Evolutionary conservation across 2,113 vertebrate genomes (phyloP).

Genomic region (Megaleporinus macrocephalus): DNA sequence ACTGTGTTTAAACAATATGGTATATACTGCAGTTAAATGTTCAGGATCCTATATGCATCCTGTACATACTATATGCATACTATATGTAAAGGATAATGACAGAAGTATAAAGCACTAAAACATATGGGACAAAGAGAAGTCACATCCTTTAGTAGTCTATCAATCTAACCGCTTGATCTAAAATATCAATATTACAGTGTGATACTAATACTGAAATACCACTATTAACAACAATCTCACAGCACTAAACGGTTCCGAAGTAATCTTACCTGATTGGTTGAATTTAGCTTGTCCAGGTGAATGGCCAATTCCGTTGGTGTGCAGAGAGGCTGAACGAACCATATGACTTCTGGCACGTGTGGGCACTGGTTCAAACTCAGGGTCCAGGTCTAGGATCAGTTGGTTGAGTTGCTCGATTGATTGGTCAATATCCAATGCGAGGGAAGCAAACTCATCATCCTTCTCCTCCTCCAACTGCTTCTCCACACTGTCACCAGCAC

Average conservation of each 20-base stretch:
- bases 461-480: constrained; percentile 27
- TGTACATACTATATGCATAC: too few species aligned
- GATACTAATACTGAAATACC: too few species aligned
- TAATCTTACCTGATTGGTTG: constrained; percentile 77
- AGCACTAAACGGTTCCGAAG: neutral
- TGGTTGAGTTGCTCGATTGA: constrained; percentile 96
- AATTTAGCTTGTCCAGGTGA: constrained; percentile 49
- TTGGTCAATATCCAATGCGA: constrained; percentile 90
- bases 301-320: constrained; percentile 68
- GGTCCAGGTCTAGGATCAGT: constrained; percentile 93
- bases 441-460: constrained; percentile 71
- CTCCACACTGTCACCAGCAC: constrained; percentile 1
- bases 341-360: constrained; percentile 72
- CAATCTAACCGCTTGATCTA: too few species aligned
- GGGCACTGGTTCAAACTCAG: constrained; percentile 90
- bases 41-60: too few species aligned
- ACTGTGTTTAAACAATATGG: too few species aligned
- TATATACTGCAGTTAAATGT: too few species aligned
- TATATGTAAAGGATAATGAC: too few species aligned
- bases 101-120: too few species aligned
- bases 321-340: constrained; percentile 67
- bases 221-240: neutral
- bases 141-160: too few species aligned
- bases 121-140: too few species aligned
- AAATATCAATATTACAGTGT: too few species aligned